These are phyloP conservation scores for Resseliella maxima DNA, from an alignment of 2,888 invertebrate species.

Conservation along the genomic window DNA sequence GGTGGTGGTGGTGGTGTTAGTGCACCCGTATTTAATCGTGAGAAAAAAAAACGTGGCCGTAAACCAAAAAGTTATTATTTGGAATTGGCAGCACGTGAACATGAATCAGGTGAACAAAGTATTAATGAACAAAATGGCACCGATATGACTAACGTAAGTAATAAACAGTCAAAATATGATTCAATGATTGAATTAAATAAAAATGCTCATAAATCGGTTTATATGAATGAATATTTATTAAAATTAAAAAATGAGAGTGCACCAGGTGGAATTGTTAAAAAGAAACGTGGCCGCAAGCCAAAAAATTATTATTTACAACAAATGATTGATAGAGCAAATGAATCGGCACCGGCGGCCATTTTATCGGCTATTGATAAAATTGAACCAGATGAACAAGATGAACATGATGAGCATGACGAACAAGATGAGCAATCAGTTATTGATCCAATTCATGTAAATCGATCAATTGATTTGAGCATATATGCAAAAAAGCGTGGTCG, in stretches of 20 bases:
- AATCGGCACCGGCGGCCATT: slow-evolving; percentile 5
- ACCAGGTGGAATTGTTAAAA: background rate
- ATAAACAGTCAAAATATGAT: background rate
- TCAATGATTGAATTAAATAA: background rate
- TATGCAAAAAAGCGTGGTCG: slow-evolving; percentile 46
- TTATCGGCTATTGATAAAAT: background rate
- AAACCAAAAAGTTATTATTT: slow-evolving; percentile 51
- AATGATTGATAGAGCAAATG: background rate
- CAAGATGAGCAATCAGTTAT: too few relatives aligned
- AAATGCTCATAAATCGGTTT: background rate
- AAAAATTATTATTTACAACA: background rate
- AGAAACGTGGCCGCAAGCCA: slow-evolving; percentile 31
- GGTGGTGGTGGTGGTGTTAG: too few relatives aligned
- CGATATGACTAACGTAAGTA: slow-evolving; percentile 1
- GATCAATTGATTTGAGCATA: background rate
- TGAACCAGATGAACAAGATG: background rate
- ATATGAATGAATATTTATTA: background rate
- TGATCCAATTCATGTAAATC: background rate
- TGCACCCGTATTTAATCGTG: background rate
- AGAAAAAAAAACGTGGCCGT: slow-evolving; percentile 26
- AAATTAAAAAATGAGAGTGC: too few relatives aligned
- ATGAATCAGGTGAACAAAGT: background rate
- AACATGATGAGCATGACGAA: background rate
- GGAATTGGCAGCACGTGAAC: slow-evolving; percentile 1
- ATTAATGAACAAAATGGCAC: background rate